Evolutionary conservation across 2,797 vertebrate species (phyloP), one percentile per base, ranked within the genome.

Genomic region (Trachurus trachurus): DNA sequence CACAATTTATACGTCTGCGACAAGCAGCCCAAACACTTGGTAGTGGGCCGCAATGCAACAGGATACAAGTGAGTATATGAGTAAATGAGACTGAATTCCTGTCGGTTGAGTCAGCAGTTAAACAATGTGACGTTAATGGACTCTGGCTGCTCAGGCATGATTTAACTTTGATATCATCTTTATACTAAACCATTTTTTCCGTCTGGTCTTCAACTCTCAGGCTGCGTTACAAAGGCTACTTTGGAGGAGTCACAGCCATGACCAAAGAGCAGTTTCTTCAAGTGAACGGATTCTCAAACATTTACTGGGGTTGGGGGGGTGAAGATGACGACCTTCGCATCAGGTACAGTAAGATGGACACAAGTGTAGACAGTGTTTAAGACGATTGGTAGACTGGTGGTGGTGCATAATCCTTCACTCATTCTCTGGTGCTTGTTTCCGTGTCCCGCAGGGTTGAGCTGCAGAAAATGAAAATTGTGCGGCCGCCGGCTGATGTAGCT

Each of bases 221-320:
- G 93, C 92, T 99, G 85, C 94, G 95, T 67, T 99, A 99, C 91
- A 95, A 90, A 69, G 97, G 96, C 9, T 99, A 99, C 92, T 99
- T 99, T 89, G 98, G 98, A 76, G 98, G 98, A 39, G 98, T 98
- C 63, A 97, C 98, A 53, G 98, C 97, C 62, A 91, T 99, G 95
- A 97, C 95, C 69, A 96, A 82, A 91, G 95, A 97, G 2, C 98
- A 99, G 65, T 99, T 99, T 91, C 84, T 81, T 74, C 93, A 91
- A 89, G 97, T 99, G 66, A 99, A 99, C 78, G 98, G 98, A 83
- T 99, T 99, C 91, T 97, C 98, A 66, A 99, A 99, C 94, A 95
- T 83, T 50, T 99, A 99, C 95, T 99, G 98, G 98, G 98, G 98
- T 49, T 99, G 98, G 98, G 98, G 98, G 34, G 98, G 96, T 83